Base-by-base conservation (phyloP, 2,797 vertebrate species). In the Megalops cyprinoides region DNA sequence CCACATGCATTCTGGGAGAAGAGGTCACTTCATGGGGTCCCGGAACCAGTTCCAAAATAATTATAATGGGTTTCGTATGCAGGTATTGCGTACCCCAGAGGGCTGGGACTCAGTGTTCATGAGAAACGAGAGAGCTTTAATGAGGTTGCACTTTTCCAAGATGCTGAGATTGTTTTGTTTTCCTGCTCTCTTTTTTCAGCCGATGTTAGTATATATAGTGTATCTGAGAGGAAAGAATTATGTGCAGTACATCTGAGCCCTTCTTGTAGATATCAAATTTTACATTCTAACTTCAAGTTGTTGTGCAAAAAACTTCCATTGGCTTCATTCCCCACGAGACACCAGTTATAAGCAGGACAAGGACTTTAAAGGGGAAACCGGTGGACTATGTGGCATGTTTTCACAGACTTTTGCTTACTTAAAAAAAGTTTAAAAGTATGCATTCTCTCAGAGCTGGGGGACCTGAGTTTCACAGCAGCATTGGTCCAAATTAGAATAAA, bases 41-140 rank as follows among this genome's bases (percentile, higher is more conserved):
- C 55, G 25, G 25, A 44, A 15, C 77, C 20, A 65, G 78, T 84
- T 86, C 81, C 81, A 91, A 87, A 85, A 79, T 83, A 80, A 69
- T 85, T 89, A 44, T 92, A 93, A 94, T 94, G 91, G 88, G 81
- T 94, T 94, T 92, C 87, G 74, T 88, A 92, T 92, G 91, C 93
- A 95, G 94, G 95, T 94, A 94, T 88, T 84, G 75, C 79, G 88
- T 42, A 18, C 74, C 78, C 20, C 79, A 78, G 6, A 79, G 76
- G 87, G 88, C 86, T 84, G 58, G 87, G 90, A 92, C 90, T 84
- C 85, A 87, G 84, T 82, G 84, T 84, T 83, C 90, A 91, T 93
- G 92, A 93, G 91, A 94, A 94, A 91, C 82, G 78, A 89, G 84
- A 85, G 75, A 73, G 83, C 74, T 87, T 91, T 87, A 86, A 92